Evolutionary conservation across 2,888 invertebrate genomes (phyloP).

Genomic region (Troglohyphantes excavatus): DNA sequence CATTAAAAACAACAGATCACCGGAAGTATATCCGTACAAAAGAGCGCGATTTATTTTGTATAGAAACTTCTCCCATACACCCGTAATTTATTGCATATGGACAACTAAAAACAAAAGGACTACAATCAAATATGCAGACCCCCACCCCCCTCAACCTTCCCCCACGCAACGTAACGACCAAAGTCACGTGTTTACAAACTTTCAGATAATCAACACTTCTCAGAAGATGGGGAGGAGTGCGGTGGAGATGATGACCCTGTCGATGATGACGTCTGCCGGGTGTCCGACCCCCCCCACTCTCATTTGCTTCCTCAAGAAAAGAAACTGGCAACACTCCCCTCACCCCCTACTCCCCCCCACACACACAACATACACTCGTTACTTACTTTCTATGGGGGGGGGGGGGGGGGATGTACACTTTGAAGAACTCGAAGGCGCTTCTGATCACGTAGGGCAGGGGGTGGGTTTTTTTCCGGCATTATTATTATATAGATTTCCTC

Average conservation of each 20-base stretch:
- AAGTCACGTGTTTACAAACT: conserved; percentile 67
- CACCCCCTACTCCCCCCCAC: background rate
- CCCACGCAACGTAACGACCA: conserved; percentile 1
- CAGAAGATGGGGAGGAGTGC: no score
- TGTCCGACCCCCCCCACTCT: conserved; percentile 23
- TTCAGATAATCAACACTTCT: conserved; percentile 63
- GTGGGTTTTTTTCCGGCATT: conserved; percentile 42
- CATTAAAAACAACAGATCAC: no score
- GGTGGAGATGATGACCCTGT: conserved; percentile 33
- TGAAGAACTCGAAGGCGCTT: conserved; percentile 38
- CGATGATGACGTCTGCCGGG: conserved; percentile 60
- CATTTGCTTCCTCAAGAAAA: conserved; percentile 36
- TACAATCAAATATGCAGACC: background rate
- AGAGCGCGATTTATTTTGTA: no score
- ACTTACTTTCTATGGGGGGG: conserved; percentile 22
- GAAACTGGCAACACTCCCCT: background rate
- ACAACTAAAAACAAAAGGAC: background rate
- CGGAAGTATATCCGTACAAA: no score
- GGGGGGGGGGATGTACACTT: background rate
- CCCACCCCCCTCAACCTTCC: background rate
- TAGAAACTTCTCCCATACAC: no score
- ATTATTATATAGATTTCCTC: conserved; percentile 33
- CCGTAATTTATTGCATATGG: background rate
- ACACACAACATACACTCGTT: conserved; percentile 15
- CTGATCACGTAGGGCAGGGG: conserved; percentile 63